A percentile compares a stretch with the other conserved stretches of the same genome.
These are phyloP conservation scores for Gobius niger DNA, from an alignment of 2,113 vertebrate species.

Conservation along the genomic window DNA sequence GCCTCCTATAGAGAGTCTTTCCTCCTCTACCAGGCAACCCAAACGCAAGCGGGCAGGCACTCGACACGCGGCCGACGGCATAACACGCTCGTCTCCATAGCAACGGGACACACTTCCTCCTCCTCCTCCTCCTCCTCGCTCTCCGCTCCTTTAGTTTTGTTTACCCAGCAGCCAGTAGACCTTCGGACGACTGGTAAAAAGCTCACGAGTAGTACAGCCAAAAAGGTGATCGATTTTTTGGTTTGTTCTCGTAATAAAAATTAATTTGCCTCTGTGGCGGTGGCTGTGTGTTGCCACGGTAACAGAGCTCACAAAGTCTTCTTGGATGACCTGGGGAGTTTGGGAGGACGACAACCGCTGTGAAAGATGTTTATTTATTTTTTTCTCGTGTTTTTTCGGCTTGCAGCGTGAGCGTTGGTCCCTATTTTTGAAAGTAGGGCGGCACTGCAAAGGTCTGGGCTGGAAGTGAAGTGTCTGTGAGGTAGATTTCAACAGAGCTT, in stretches of 20 bases:
- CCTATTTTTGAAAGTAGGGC: too few species aligned
- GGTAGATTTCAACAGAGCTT: too few species aligned
- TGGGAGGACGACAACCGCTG: not conserved
- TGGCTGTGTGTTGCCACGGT: slow-evolving; percentile 46
- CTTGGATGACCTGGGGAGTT: slow-evolving; percentile 14
- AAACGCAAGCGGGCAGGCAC: not conserved
- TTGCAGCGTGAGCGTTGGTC: too few species aligned
- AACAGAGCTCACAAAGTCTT: slow-evolving; percentile 34
- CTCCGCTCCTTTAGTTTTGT: not conserved
- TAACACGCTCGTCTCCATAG: not conserved
- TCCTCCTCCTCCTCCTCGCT: not conserved
- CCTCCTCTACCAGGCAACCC: not conserved
- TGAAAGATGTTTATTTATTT: not conserved
- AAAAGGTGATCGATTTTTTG: not conserved
- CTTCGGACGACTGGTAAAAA: not conserved
- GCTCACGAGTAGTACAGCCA: not conserved
- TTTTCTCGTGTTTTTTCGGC: not conserved
- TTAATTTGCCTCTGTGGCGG: not conserved
- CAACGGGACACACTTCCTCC: not conserved
- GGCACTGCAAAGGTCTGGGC: too few species aligned
- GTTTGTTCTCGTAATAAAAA: not conserved
- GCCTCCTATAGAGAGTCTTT: not conserved
- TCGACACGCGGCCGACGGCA: not conserved
- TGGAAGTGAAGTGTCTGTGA: too few species aligned
- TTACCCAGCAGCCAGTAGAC: not conserved